Evolutionary conservation across 2,888 invertebrate genomes (phyloP).

Genomic region (Cyaniris semiargus): DNA sequence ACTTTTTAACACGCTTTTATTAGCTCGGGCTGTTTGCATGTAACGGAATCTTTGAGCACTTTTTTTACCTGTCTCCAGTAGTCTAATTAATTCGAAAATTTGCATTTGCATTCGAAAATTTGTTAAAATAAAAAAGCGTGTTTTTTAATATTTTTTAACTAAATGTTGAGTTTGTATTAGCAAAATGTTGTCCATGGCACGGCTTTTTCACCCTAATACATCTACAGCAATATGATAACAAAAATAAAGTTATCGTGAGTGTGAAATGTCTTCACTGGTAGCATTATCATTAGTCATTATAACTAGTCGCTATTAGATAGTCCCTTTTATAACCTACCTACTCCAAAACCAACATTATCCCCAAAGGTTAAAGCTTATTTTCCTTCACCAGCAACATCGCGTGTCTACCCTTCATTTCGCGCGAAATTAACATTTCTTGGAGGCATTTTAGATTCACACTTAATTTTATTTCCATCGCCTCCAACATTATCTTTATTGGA

Average conservation of each 20-base stretch:
- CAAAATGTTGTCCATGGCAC: not conserved
- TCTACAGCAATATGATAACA: constrained; percentile 36
- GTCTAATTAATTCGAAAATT: too few species aligned
- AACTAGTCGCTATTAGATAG: constrained; percentile 50
- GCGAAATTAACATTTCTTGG: constrained; percentile 49
- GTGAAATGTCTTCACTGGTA: constrained; percentile 40
- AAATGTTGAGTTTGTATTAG: too few species aligned
- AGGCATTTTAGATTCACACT: constrained; percentile 47
- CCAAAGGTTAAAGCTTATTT: constrained; percentile 34
- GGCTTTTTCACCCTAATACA: not conserved
- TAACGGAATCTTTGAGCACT: too few species aligned
- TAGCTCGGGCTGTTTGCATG: too few species aligned
- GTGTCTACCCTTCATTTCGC: constrained; percentile 48
- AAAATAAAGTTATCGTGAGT: constrained; percentile 42
- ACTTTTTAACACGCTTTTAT: too few species aligned
- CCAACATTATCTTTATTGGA: constrained; percentile 45
- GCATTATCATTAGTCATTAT: constrained; percentile 52
- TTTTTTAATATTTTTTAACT: too few species aligned
- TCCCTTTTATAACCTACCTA: constrained; percentile 45
- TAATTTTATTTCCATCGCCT: constrained; percentile 49
- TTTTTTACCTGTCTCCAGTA: too few species aligned
- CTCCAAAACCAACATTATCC: constrained; percentile 34
- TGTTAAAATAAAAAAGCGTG: too few species aligned
- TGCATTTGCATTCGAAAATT: too few species aligned
- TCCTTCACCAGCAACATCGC: constrained; percentile 40